These are phyloP conservation scores for Endotricha flammealis DNA, from an alignment of 2,888 invertebrate genomes.

Conservation along the genomic window DNA sequence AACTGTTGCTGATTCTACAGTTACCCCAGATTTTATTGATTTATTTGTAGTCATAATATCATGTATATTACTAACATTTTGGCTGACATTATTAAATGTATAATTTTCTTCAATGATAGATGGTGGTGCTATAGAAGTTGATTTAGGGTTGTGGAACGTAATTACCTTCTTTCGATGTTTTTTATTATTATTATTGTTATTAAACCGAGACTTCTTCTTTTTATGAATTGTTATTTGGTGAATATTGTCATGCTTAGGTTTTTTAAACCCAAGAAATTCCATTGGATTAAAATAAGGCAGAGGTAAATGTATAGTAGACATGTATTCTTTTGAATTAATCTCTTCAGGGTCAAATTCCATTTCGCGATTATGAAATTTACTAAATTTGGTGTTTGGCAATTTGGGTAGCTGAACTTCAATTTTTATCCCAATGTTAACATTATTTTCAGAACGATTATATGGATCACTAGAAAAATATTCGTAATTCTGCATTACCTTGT, in stretches of 20 bases:
- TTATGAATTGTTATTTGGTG: constrained; percentile 60
- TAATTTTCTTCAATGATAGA: constrained; percentile 27
- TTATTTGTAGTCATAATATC: constrained; percentile 3
- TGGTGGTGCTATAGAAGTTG: constrained; percentile 34
- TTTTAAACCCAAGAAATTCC: constrained; percentile 44
- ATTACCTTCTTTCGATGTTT: constrained; percentile 57
- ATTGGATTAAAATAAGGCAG: constrained; percentile 48
- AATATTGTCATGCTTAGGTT: constrained; percentile 34
- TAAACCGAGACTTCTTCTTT: constrained; percentile 55
- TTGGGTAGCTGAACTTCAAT: constrained; percentile 61
- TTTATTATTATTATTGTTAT: constrained; percentile 49
- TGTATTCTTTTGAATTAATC: constrained; percentile 36
- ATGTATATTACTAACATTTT: not conserved
- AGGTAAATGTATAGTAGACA: constrained; percentile 41
- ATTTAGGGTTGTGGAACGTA: constrained; percentile 49
- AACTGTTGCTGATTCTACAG: constrained; percentile 5
- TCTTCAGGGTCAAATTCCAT: constrained; percentile 29
- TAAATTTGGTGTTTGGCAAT: constrained; percentile 30
- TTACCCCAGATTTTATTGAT: constrained; percentile 13
- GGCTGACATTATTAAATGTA: constrained; percentile 15
- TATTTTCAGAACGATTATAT: constrained; percentile 32
- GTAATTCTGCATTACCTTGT: not conserved
- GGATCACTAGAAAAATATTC: constrained; percentile 15
- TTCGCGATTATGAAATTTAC: constrained; percentile 26
- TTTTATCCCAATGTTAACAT: constrained; percentile 55